Conservation (phyloP, 2,797 vertebrate species). For the Rhynchonycteris naso region DNA sequence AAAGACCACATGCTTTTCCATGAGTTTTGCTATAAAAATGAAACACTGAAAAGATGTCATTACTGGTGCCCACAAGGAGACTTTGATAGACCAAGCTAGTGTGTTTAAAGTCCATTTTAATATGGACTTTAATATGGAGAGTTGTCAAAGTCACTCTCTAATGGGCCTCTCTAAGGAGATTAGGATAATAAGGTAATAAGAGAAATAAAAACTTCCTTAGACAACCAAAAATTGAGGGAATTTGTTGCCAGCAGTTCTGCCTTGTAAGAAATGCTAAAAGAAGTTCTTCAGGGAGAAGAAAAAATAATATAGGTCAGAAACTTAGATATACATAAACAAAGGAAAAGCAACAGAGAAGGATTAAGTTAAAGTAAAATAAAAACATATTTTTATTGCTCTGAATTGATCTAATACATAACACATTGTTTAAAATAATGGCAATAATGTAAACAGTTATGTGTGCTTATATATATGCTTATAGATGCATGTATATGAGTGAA, state of each 20-base stretch:
- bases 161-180: background rate
- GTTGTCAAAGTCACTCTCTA: background rate
- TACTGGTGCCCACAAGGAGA: background rate
- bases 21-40: background rate
- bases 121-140: background rate
- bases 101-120: background rate
- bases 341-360: background rate
- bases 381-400: background rate
- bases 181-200: background rate
- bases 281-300: background rate
- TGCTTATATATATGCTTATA: background rate
- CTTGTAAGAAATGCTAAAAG: background rate
- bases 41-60: background rate
- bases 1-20: background rate
- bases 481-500: background rate
- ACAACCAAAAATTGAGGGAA: background rate
- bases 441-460: background rate
- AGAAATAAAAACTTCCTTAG: background rate
- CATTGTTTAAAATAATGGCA: background rate
- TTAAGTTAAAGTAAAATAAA: conserved; percentile 10
- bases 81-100: background rate
- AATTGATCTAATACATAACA: background rate
- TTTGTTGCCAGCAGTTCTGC: background rate
- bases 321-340: background rate
- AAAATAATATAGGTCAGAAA: background rate